Evolutionary conservation across 2,888 invertebrate genomes (phyloP), one percentile per base, ranked within the genome.

Genomic region (Phrixothrix hirtus): DNA sequence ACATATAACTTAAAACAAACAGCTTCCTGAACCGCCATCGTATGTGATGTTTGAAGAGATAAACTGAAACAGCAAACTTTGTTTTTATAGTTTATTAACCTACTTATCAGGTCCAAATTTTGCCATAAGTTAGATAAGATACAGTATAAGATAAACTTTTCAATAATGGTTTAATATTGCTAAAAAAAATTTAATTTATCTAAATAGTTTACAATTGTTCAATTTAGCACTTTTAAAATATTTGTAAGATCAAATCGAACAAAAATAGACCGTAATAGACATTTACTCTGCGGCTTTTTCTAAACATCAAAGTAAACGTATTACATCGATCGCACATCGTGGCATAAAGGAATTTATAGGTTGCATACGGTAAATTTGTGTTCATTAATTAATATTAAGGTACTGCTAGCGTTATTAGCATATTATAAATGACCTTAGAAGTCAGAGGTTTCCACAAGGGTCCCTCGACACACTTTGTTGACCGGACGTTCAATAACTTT

Each of bases 371-470:
- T 21, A 21, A 21, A 21, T 21, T 21, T 31, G 31, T 17, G 25
- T 31, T 16, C 46, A 46, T 46, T 46, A 29, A 37, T 43, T 49
- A 45, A 45, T 45, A 37, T 37, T 29, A 42, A 43, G 42, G 36
- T 42, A 42, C 37, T 46, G 46, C 46, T 37, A 46, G 37, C n/a
- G 41, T 16, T 46, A 52, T 52, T 52, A 45, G 30, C 45, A 52
- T 52, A 35, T 52, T 45, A 52, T 41, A 12, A 38, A 41, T 55
- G 58, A 58, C 58, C 55, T 46, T 43, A 39, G 53, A 36, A 50
- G 58, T 55, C 55, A 58, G 49, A 58, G 58, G 55, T 58, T 30
- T 37, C 46, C 41, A 44, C 43, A 43, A 11, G 45, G 49, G 41
- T 36, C 34, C 39, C 44, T 30, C 52, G 55, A 46, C 58, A 58